Evolutionary conservation across 2,888 invertebrate species (phyloP).

Genomic region (Cantharis rufa): DNA sequence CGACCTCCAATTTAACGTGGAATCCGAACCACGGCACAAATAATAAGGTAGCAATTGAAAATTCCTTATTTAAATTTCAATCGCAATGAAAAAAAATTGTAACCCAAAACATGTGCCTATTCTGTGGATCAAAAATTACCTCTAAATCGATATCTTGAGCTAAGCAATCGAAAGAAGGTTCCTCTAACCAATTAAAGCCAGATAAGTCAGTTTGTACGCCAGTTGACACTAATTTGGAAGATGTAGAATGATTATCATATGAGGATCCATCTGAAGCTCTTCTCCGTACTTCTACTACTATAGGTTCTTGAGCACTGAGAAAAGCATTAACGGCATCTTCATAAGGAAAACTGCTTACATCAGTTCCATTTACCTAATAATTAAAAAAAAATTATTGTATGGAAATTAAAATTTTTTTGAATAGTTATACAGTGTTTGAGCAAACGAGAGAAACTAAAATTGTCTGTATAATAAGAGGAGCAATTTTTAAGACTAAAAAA

Average conservation of each 20-base stretch:
- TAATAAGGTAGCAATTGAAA: too few species aligned
- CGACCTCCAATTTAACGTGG: too few species aligned
- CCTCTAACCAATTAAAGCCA: constrained; percentile 52
- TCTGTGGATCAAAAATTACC: constrained; percentile 48
- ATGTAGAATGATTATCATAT: constrained; percentile 23
- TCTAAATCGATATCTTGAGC: constrained; percentile 64
- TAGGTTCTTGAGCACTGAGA: constrained; percentile 63
- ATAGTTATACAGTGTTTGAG: background rate
- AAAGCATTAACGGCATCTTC: constrained; percentile 65
- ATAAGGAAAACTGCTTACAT: constrained; percentile 64
- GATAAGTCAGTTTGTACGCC: constrained; percentile 62
- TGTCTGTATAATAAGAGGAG: background rate
- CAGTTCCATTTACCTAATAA: constrained; percentile 64
- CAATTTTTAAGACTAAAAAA: background rate
- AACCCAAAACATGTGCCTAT: too few species aligned
- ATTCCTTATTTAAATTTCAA: too few species aligned
- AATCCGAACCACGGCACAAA: too few species aligned
- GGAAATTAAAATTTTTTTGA: background rate
- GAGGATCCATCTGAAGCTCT: constrained; percentile 39
- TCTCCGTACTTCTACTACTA: constrained; percentile 64
- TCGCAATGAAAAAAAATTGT: too few species aligned
- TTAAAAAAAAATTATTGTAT: background rate
- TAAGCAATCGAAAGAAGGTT: constrained; percentile 60
- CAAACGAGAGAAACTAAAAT: background rate
- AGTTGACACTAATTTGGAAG: constrained; percentile 51